Base-by-base conservation (phyloP, 2,888 invertebrate genomes). In the Molanna angustata region DNA sequence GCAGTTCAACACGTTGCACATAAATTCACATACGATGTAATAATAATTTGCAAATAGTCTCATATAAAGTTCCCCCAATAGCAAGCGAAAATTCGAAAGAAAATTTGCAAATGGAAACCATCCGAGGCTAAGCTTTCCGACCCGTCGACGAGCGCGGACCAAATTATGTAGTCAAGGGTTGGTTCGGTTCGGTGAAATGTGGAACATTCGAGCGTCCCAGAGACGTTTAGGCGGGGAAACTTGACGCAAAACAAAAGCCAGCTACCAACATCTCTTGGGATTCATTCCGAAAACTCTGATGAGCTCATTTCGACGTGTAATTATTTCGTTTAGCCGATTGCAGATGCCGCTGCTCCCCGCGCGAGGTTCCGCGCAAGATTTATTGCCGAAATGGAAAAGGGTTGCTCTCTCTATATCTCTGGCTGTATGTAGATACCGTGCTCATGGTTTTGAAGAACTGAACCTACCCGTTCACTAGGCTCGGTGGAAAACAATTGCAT, bases 231-330 rank as follows among this genome's bases (percentile, higher is more conserved):
- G 39, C 45, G 50, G 56, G 31, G 18, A 44, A 49, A 47, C 43
- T 35, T 11, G 37, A 13, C 35, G 43, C 19, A 37, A 47, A 47
- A 45, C 52, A 48, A 49, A 41, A 35, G 49, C 35, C 41, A 18
- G 50, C 39, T 37, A 32, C 32, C 18, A 17, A 17, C 19, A 46
- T 37, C 59, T 51, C 59, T 17, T 19, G 59, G 55, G 59, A 59
- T 42, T 49, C 56, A 54, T 59, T 56, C 51, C 51, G 54, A 52
- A 37, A 35, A 53, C 49, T 51, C 56, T 56, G 59, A 59, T 59
- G 59, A 59, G 56, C 56, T 56, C 59, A 59, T 59, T 59, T 53
- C 56, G 54, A 56, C 59, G 54, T 56, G 59, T 59, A 59, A 59
- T 59, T 59, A 59, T 59, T 59, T 54, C 54, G 58, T 58, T 56